Evolutionary conservation across 2,113 vertebrate species (phyloP), one percentile per base, ranked within the genome.

Genomic region (Hoplias malabaricus): DNA sequence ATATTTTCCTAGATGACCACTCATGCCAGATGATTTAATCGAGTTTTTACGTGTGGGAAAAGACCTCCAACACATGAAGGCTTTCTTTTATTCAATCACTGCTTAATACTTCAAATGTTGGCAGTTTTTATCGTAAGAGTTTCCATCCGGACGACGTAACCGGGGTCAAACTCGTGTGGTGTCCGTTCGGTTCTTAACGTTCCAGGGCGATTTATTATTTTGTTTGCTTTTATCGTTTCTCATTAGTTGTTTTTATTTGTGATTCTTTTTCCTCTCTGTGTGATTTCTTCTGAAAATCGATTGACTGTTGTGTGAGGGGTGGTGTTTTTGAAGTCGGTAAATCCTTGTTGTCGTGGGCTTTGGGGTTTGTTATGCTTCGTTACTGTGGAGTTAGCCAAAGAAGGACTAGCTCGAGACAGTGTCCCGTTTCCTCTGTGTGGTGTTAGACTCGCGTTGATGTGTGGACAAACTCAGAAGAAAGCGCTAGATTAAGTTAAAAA

Each of bases 211-310:
- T 86, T 86, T 73, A 63, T 76, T 65, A 65, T 25, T 27, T 57
- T 42, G 9, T 73, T 73, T 80, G 77, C 65, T 75, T 82, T 83
- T 83, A 83, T 83, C 33, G 13, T 74, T 76, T 84, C 56, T 81
- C 81, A 66, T 78, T 84, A 73, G 87, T 83, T 86, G 66, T 56
- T 62, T 36, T 69, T 65, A 86, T 69, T 67, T 42, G 89, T 86
- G 88, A 84, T 87, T 83, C 70, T 84, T 80, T 77, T 89, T 83
- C 84, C 83, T 84, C 72, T 84, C 86, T 80, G 66, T 84, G 69
- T 67, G 63, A 85, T 82, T 83, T 81, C 86, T 86, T 86, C 89
- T 80, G 82, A 86, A 80, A 81, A 75, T 68, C 33, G 0, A 71
- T 78, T 80, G 87, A 85, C 16, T 81, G 76, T 86, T 62, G 69